Evolutionary conservation across 2,888 invertebrate genomes (phyloP), one percentile per base, ranked within the genome.

Genomic region (Noctua pronuba): DNA sequence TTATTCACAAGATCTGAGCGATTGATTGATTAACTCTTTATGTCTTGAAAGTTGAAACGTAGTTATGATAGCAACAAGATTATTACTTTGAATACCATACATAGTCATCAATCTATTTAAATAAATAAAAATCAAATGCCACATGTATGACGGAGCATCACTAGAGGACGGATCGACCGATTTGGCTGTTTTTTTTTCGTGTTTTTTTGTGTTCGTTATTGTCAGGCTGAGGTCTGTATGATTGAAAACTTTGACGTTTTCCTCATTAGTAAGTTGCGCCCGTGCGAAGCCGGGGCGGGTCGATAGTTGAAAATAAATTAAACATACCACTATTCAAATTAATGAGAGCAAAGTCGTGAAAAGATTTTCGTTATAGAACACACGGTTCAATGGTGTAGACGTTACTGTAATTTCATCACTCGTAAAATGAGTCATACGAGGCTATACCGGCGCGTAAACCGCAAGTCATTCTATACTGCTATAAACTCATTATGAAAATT

Each of bases 351-450:
- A 58, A 16, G 13, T 8, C 8, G 21, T 62, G 62, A 62, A 62
- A 24, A 10, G 8, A 44, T 58, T 66, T 81, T 46, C 21, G 16
- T 76, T 46, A 52, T 38, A 68, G 13, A 62, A 68, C 11, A 44
- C 46, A 46, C 31, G 35, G 8, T 81, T 52, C 16, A 41, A 71
- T 73, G 28, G 60, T 52, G 28, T 41, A 38, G 31, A 69, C 16
- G 38, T 68, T 58, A 68, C 79, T 73, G 46, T 68, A 66, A 99
- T 96, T 94, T 99, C 99, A 2, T 99, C 99, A 1, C 99, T 99
- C 52, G 99, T 97, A 41, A 98, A 97, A 73, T 99, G 94, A 1
- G 99, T 99, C 80, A 98, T 97, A 98, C 99, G 98, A 86, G 98
- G 98, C 92, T 98, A 99, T 8, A 99, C 97, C 1, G 99, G 98